These are phyloP conservation scores for Polyploca ridens DNA, from an alignment of 2,888 invertebrate genomes.

Conservation along the genomic window DNA sequence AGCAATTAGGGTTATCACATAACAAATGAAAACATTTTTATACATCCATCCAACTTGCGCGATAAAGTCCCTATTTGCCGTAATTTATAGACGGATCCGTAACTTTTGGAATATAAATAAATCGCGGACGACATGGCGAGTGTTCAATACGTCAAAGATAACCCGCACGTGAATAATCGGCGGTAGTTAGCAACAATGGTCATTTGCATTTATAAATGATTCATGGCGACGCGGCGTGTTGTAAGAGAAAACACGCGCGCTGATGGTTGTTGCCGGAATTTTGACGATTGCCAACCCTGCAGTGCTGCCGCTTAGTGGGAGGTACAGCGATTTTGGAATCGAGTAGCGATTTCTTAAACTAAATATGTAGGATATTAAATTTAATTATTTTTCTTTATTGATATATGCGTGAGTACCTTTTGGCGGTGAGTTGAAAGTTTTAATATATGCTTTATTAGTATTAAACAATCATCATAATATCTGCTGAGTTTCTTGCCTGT, in stretches of 20 bases:
- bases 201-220: conserved; percentile 78
- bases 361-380: too few relatives aligned
- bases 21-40: background rate
- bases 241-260: conserved; percentile 61
- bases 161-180: conserved; percentile 70
- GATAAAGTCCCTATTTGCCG: background rate
- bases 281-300: conserved; percentile 57
- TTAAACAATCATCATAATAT: too few relatives aligned
- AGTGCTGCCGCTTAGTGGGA: conserved; percentile 14
- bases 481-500: too few relatives aligned
- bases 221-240: conserved; percentile 62
- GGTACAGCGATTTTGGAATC: background rate
- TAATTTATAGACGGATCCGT: conserved; percentile 11
- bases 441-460: too few relatives aligned
- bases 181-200: conserved; percentile 65
- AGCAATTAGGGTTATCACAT: conserved; percentile 4
- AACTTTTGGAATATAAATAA: conserved; percentile 41
- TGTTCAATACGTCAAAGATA: conserved; percentile 68
- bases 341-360: background rate
- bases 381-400: too few relatives aligned
- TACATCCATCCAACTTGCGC: background rate
- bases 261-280: conserved; percentile 51
- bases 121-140: conserved; percentile 40
- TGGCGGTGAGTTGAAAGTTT: too few relatives aligned
- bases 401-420: too few relatives aligned